Base-by-base conservation (phyloP, 2,797 vertebrate species). In the Perodicticus potto region DNA sequence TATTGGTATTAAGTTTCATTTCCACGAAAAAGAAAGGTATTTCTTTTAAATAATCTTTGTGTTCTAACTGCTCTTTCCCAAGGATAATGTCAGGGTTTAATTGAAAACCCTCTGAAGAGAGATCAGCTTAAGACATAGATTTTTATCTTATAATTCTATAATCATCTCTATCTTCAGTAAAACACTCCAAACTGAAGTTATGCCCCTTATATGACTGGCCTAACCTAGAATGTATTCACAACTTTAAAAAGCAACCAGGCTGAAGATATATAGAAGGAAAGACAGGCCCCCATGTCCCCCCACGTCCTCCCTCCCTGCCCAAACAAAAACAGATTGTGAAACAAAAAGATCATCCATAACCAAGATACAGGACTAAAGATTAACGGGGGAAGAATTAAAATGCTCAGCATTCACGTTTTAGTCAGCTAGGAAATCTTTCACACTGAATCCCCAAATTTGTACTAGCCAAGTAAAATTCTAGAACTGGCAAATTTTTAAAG, bases 21-120 rank as follows among this genome's bases (percentile, higher is more conserved):
- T 95, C 87, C 82, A 95, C 16, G 16, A 91, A 53, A 86, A 86
- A 80, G 27, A n/a, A 94, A 86, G 32, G 37, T 34, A 63, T 22
- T 27, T 55, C 32, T 49, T 16, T 17, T 55, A 86, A 20, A 57
- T 45, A 73, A 32, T n/a, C 0, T 37, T 49, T 23, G 19, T 53
- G 4, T 59, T 34, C 4, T 34, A 73, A 86, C 7, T 92, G 34
- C 23, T 83, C 70, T 91, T 91, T 82, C 49, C 22, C 45, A 49
- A 0, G 23, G 45, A 93, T 27, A 25, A 53, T 69, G 43, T 27
- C 27, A 29, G 27, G 17, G 25, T 93, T 90, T 78, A 40, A 22
- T 17, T 19, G 32, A 89, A 96, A 96, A 91, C 76, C 55, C 74
- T 67, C 45, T 40, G 22, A 85, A 72, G 37, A 86, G 5, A 86